Conservation (phyloP, 1,140 invertebrate species). For the Ceratina calcarata region DNA sequence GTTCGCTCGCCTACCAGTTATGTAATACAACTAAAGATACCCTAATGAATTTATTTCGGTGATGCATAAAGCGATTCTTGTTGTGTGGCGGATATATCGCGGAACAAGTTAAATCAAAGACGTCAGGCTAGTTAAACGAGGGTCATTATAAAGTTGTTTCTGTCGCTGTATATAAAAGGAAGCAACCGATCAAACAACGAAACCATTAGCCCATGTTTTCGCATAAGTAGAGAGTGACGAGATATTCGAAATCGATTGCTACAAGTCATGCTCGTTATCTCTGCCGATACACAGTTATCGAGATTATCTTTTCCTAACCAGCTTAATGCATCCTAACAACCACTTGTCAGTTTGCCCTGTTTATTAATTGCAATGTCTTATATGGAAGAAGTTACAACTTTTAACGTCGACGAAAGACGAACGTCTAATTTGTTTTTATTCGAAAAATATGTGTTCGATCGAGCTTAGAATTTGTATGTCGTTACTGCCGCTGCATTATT, state of each 20-base stretch:
- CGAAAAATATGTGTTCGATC: neutral
- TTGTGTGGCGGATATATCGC: neutral
- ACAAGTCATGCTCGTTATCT: neutral
- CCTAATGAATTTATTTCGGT: constrained; percentile 44
- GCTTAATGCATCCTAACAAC: neutral
- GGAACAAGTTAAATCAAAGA: constrained; percentile 5
- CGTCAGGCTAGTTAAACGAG: constrained; percentile 18
- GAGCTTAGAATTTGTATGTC: constrained; percentile 11
- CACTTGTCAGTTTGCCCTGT: neutral
- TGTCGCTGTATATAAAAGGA: constrained; percentile 13
- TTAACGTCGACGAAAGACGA: neutral
- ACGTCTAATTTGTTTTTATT: neutral
- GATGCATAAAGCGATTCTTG: constrained; percentile 21
- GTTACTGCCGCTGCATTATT: constrained; percentile 32
- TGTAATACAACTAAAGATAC: constrained; percentile 38
- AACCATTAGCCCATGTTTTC: constrained; percentile 17
- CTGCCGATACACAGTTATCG: neutral
- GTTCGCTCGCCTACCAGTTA: constrained; percentile 11
- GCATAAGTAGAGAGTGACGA: neutral
- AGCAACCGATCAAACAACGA: constrained; percentile 20
- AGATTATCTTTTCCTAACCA: neutral
- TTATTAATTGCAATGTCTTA: neutral
- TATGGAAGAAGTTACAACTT: neutral
- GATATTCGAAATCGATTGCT: constrained; percentile 27
- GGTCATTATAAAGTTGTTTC: neutral